A percentile compares a stretch with the other conserved stretches of the same genome.
Evolutionary conservation across 1,140 invertebrate genomes (phyloP).

Genomic region (Aphidius ervi): DNA sequence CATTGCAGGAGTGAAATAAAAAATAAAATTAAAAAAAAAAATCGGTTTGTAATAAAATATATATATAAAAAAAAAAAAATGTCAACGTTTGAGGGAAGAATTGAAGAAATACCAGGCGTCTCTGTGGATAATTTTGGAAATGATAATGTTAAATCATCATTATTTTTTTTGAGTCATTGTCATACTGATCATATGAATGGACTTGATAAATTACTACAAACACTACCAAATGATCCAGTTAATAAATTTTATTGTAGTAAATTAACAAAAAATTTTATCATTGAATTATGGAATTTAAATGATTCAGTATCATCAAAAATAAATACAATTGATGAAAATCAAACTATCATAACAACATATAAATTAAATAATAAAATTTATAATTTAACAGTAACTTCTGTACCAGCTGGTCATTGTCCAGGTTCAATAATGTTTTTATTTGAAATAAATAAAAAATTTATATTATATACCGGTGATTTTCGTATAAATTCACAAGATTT

Average conservation of each 20-base stretch:
- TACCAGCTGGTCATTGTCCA: conserved; percentile 68
- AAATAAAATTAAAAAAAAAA: background rate
- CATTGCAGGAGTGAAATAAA: conserved; percentile 34
- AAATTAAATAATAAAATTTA: background rate
- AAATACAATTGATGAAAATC: conserved; percentile 33
- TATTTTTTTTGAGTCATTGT: conserved; percentile 65
- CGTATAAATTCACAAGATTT: conserved; percentile 56
- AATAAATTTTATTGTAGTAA: conserved; percentile 43
- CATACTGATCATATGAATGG: conserved; percentile 67
- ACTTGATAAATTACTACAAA: conserved; percentile 42
- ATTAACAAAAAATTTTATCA: conserved; percentile 39
- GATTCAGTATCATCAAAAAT: background rate
- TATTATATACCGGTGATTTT: conserved; percentile 72
- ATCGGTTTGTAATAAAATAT: conserved; percentile 35
- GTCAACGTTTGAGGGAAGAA: conserved; percentile 60
- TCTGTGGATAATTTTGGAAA: conserved; percentile 60
- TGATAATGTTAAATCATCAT: conserved; percentile 50
- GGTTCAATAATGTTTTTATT: conserved; percentile 74
- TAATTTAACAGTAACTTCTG: conserved; percentile 54
- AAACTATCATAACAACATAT: conserved; percentile 25
- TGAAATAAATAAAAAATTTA: conserved; percentile 46
- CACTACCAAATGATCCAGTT: conserved; percentile 25
- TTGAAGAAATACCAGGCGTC: conserved; percentile 61
- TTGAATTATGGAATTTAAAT: conserved; percentile 13
- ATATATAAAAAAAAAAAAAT: conserved; percentile 36